Evolutionary conservation across 2,888 invertebrate genomes (phyloP), one percentile per base, ranked within the genome.

Genomic region (Scaptomyza caliginosa): DNA sequence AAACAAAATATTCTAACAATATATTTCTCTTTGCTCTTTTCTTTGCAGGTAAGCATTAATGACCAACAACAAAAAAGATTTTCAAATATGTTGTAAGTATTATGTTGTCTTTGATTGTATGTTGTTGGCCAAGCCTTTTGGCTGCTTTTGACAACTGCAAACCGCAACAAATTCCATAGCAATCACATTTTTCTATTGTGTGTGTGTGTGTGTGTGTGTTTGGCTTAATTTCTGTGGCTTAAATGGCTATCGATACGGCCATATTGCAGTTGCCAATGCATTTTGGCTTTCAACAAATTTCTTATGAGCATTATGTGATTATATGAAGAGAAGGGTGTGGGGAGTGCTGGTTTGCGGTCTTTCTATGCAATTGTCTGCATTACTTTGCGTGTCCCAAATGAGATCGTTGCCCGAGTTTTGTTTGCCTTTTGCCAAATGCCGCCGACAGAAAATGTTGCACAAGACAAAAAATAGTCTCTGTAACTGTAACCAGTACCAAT

Each of bases 31-130:
- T n/a, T n/a, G n/a, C 32, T 78, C 3, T 46, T 64, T 46, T 77
- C 76, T 32, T 84, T 82, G 51, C 82, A 82, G 82, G 82, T 82
- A 82, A 82, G 82, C 75, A 57, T 59, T 63, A 67, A 45, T 43
- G 65, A 6, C 21, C 10, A 77, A 67, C 49, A 62, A 46, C 34
- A 21, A 54, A 43, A 43, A 42, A 50, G 19, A 36, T 26, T 48
- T 11, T 45, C 19, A 45, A 39, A 64, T 56, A 45, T 65, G 34
- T 67, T 49, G 74, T 74, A 49, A 74, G 74, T 74, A 71, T 51
- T 34, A 50, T 39, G 38, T 39, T 57, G n/a, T 23, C 16, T 58
- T 43, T 38, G 21, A 38, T 50, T 42, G 38, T 59, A n/a, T 55
- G 10, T 4, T 57, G 62, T 67, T 55, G 63, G 69, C 63, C 50